phyloP scores from a whole-genome alignment of 2,113 vertebrate genomes.

The Datnioides undecimradiatus region DNA sequence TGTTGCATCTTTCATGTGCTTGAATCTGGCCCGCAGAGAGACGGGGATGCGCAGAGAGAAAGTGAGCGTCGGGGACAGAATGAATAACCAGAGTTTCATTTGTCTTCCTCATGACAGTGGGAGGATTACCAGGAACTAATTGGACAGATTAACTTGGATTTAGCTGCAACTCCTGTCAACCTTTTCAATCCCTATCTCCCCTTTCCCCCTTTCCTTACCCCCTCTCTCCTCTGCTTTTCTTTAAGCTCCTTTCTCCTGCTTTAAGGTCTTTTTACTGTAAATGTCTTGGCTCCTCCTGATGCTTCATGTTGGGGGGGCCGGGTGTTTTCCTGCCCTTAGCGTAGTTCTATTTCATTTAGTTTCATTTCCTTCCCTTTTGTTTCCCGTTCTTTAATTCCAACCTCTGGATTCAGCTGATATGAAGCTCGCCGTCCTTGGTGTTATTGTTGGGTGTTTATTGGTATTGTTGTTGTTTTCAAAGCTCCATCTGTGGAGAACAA shows the following conservation, averaged over 20 bases:
- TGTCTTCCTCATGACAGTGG: slow-evolving; percentile 73
- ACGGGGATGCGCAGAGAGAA: slow-evolving; percentile 26
- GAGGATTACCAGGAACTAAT: slow-evolving; percentile 80
- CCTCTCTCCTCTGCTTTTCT: slow-evolving; percentile 24
- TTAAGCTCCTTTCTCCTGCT: slow-evolving; percentile 42
- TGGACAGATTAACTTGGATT: slow-evolving; percentile 81
- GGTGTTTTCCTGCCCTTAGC: slow-evolving; percentile 11
- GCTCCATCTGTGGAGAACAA: slow-evolving; percentile 80
- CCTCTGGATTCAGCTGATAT: slow-evolving; percentile 81
- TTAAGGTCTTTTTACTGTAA: slow-evolving; percentile 29
- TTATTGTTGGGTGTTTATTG: slow-evolving; percentile 81
- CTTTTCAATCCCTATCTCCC: slow-evolving; percentile 46
- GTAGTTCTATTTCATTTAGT: slow-evolving; percentile 65
- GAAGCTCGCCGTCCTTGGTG: slow-evolving; percentile 63
- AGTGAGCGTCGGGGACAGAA: slow-evolving; percentile 29
- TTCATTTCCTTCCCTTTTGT: slow-evolving; percentile 74
- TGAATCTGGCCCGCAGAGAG: slow-evolving; percentile 39
- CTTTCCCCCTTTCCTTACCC: background rate
- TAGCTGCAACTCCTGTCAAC: slow-evolving; percentile 70
- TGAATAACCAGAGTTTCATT: slow-evolving; percentile 59
- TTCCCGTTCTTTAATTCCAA: slow-evolving; percentile 71
- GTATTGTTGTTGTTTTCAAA: slow-evolving; percentile 83
- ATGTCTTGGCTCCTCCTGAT: slow-evolving; percentile 45
- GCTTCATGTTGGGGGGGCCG: slow-evolving; percentile 31
- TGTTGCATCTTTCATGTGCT: slow-evolving; percentile 45